Evolutionary conservation across 2,888 invertebrate genomes (phyloP), one percentile per base, ranked within the genome.

Genomic region (Monochamus alternatus): DNA sequence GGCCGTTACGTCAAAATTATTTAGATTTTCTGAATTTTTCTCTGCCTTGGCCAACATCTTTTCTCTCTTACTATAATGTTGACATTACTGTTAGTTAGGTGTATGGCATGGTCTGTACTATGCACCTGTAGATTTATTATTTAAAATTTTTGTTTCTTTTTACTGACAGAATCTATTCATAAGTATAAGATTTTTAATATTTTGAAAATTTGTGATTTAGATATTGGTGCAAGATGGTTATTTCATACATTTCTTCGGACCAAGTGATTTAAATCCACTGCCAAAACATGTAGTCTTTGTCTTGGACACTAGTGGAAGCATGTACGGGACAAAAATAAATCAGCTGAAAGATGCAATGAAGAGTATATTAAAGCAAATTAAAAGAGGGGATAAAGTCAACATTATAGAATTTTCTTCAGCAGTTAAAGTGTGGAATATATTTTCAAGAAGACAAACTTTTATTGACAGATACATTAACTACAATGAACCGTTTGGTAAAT

Each of bases 371-470:
- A 87, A 88, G 12, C 92, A 93, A 80, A 89, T 95, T 32, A 90
- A 92, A 73, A 80, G 87, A 0, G 90, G 91, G 2, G 94, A 95
- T 86, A 91, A 90, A 80, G 94, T 95, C 88, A 93, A 92, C 82
- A 91, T 95, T 74, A 90, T 94, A 30, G 91, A 93, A 80, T 95
- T 95, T 85, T 90, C 90, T 55, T 91, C 91, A 14, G 85, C 86
- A 12, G 89, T 89, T 0, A 84, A 84, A 62, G 90, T 92, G 1
- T 92, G 92, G 86, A 89, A 92, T 79, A 85, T 93, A 51, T 88
- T 90, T 62, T 90, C 90, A 75, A 89, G 67, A 51, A 62, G n/a
- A 4, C 3, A 66, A 4, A 43, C 90, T 0, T 74, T 77, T 66
- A 78, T 85, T 9, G 84, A 80, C 4, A n/a, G 7, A 63, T 84